Conservation (phyloP, 2,888 invertebrate species). For the Stenodera caucasica region DNA sequence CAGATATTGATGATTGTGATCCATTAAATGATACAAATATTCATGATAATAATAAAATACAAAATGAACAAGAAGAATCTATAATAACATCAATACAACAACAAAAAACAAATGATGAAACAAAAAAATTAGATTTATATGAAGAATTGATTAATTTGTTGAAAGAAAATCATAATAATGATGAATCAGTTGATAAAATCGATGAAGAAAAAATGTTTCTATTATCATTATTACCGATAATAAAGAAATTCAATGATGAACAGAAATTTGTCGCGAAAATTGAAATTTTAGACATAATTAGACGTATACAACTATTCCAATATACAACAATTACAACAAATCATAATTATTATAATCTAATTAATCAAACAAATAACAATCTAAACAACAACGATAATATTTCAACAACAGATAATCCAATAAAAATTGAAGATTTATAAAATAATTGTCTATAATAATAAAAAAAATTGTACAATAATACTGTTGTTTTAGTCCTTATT, state of each 20-base stretch:
- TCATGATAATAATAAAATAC: background rate
- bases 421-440: no score
- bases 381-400: no score
- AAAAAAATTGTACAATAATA: no score
- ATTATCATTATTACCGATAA: background rate
- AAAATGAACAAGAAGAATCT: background rate
- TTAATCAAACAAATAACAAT: no score
- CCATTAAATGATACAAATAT: background rate
- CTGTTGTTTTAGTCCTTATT: no score
- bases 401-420: no score
- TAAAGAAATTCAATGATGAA: background rate
- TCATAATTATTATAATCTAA: no score
- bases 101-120: background rate
- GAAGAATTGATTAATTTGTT: background rate
- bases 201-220: background rate
- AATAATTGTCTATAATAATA: no score
- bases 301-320: slow-evolving; percentile 1
- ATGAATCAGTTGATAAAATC: background rate
- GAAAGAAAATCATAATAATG: background rate
- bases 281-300: background rate
- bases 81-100: no score
- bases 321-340: no score
- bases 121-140: background rate
- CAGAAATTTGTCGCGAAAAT: slow-evolving; percentile 1
- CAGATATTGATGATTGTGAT: background rate